These are phyloP conservation scores for Bothrops jararaca DNA, from an alignment of 2,113 vertebrate species.

Conservation along the genomic window DNA sequence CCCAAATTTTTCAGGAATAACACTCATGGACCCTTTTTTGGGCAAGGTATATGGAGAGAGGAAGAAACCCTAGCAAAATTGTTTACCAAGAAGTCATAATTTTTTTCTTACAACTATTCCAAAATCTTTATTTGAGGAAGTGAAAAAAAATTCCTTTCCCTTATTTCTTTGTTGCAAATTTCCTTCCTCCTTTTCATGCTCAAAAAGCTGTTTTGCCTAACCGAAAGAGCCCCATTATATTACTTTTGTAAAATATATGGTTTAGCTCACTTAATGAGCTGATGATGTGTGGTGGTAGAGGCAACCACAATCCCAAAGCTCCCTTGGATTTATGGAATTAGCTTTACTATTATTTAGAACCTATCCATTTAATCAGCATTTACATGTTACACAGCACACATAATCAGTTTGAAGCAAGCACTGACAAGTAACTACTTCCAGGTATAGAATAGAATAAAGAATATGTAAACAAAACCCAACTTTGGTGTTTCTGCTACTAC, in stretches of 20 bases:
- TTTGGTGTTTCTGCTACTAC: not conserved
- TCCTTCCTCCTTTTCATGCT: not conserved
- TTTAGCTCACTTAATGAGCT: not conserved
- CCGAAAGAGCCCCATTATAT: not conserved
- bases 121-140: not conserved
- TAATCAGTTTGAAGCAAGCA: not conserved
- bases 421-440: not conserved
- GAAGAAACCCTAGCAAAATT: not conserved
- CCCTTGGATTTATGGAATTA: not conserved
- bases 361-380: slow-evolving; percentile 4
- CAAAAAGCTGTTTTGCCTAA: not conserved
- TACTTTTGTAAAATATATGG: not conserved
- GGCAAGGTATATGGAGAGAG: not conserved
- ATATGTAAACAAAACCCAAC: not conserved
- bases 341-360: slow-evolving; percentile 1
- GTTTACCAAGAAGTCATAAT: not conserved
- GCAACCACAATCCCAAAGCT: not conserved
- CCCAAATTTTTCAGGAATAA: not conserved
- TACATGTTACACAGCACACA: slow-evolving; percentile 2
- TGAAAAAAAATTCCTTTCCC: not conserved
- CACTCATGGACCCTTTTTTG: not conserved
- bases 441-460: not conserved
- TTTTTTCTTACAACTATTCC: not conserved
- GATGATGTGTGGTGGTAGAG: not conserved
- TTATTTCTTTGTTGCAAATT: not conserved